Percentiles rank a stretch among this genome's conserved stretches.
Conservation (phyloP, 37 sponge, comb jelly and placozoan genomes). For the Aphrocallistes beatrix region DNA sequence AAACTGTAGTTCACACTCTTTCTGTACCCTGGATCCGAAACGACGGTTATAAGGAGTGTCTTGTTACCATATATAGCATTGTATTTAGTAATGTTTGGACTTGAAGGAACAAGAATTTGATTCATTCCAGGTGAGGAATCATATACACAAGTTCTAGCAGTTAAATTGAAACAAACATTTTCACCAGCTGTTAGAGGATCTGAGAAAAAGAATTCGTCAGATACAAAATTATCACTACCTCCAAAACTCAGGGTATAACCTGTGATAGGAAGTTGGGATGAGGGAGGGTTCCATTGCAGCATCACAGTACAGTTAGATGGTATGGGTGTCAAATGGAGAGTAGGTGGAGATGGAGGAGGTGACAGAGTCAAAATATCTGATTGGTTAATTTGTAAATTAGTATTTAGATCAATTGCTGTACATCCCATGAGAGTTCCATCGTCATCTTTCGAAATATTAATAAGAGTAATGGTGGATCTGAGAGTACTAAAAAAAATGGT, state of each 20-base stretch:
- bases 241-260: neutral
- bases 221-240: neutral
- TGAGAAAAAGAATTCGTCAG: neutral
- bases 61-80: too few species aligned
- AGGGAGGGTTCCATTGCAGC: neutral
- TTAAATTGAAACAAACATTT: neutral
- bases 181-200: neutral
- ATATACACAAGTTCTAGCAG: neutral
- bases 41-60: too few species aligned
- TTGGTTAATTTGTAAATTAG: neutral
- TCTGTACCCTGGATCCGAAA: too few species aligned
- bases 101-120: too few species aligned
- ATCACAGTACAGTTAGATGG: neutral
- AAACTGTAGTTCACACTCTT: too few species aligned
- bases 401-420: neutral
- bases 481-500: neutral
- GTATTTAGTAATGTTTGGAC: too few species aligned
- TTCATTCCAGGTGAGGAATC: too few species aligned
- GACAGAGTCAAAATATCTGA: neutral
- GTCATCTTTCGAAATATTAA: neutral
- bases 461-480: neutral
- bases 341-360: neutral
- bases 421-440: neutral
- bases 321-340: neutral
- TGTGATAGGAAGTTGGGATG: neutral